These are phyloP conservation scores for Lophura nycthemera DNA, from an alignment of 2,113 vertebrate species.

Conservation along the genomic window DNA sequence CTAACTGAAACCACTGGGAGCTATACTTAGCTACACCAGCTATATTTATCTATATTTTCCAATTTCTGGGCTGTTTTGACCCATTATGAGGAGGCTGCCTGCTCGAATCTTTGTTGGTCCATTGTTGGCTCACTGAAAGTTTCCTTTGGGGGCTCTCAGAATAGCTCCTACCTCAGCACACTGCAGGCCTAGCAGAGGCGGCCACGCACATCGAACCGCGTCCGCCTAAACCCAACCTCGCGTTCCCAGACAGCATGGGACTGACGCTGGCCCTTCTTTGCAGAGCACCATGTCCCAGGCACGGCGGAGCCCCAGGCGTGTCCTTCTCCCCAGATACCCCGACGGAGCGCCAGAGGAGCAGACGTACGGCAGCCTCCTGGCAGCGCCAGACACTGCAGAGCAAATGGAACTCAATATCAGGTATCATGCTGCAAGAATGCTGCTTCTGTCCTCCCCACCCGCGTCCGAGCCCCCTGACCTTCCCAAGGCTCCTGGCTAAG, in stretches of 20 bases:
- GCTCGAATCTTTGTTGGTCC: not conserved
- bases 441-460: not conserved
- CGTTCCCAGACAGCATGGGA: not conserved
- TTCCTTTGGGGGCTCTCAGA: slow-evolving; percentile 38
- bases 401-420: slow-evolving; percentile 68
- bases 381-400: slow-evolving; percentile 40
- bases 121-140: slow-evolving; percentile 43
- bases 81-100: not conserved
- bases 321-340: slow-evolving; percentile 45
- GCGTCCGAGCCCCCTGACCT: not conserved
- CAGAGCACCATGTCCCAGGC: slow-evolving; percentile 72
- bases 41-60: slow-evolving; percentile 41
- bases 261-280: not conserved
- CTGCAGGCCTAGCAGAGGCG: not conserved
- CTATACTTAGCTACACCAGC: not conserved
- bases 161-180: not conserved
- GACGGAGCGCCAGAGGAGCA: slow-evolving; percentile 36
- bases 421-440: slow-evolving; percentile 32
- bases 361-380: not conserved
- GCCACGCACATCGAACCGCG: not conserved
- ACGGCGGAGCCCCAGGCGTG: slow-evolving; percentile 8
- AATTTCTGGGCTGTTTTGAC: slow-evolving; percentile 14
- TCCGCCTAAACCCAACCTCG: not conserved
- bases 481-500: slow-evolving; percentile 1
- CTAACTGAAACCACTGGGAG: slow-evolving; percentile 11